These are phyloP conservation scores for Chymomyza procnemis DNA, from an alignment of 2,888 invertebrate species.

Conservation along the genomic window DNA sequence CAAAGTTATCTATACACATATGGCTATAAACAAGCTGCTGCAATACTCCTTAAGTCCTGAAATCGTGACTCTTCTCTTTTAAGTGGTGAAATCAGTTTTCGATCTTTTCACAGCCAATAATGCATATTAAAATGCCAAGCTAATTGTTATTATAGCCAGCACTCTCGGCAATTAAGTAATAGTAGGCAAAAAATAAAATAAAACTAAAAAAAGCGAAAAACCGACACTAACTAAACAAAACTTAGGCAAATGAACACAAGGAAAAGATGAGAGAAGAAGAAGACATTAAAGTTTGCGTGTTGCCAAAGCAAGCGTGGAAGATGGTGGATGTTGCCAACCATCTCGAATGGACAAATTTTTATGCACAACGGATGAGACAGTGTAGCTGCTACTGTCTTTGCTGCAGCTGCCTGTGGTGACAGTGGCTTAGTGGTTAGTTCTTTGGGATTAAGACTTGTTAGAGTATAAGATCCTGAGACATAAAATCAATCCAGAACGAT, in stretches of 20 bases:
- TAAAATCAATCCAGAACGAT: no score
- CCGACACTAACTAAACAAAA: not conserved
- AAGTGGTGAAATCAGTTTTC: slow-evolving; percentile 59
- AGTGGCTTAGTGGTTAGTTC: no score
- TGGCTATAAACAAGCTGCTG: slow-evolving; percentile 7
- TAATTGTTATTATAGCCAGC: slow-evolving; percentile 65
- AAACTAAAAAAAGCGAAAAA: slow-evolving; percentile 28
- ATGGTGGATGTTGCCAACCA: slow-evolving; percentile 19
- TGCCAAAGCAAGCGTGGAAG: not conserved
- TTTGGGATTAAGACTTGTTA: no score
- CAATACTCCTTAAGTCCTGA: slow-evolving; percentile 14
- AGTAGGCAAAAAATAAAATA: slow-evolving; percentile 48
- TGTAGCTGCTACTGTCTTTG: slow-evolving; percentile 9
- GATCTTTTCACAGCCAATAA: slow-evolving; percentile 66
- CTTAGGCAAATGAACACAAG: not conserved
- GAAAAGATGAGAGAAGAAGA: no score
- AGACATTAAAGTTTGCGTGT: slow-evolving; percentile 11
- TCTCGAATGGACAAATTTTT: slow-evolving; percentile 60
- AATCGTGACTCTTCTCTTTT: slow-evolving; percentile 47
- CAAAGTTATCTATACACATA: slow-evolving; percentile 34
- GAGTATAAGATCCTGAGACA: no score
- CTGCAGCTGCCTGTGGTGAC: not conserved
- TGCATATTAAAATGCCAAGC: slow-evolving; percentile 74
- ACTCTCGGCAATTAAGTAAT: slow-evolving; percentile 64
- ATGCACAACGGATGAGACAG: slow-evolving; percentile 40